Evolutionary conservation across 2,797 vertebrate species (phyloP).

Genomic region (Bufotes viridis): DNA sequence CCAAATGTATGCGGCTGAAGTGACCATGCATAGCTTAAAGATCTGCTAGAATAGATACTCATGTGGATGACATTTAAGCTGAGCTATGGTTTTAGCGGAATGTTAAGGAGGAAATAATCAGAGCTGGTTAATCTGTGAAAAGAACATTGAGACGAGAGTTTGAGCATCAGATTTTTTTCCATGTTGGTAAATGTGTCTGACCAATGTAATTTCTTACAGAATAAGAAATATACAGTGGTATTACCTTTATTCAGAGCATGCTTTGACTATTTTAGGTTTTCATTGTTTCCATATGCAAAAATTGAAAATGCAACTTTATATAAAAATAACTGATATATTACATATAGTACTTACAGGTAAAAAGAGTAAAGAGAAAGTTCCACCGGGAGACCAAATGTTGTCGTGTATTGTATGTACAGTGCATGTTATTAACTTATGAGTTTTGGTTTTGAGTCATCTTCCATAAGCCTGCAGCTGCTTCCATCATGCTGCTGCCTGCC

Average conservation of each 20-base stretch:
- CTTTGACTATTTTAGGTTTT: too few relatives aligned
- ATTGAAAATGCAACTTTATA: neutral
- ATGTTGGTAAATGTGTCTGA: neutral
- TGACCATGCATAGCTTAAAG: constrained; percentile 50
- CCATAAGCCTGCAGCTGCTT: too few relatives aligned
- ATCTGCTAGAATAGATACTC: constrained; percentile 37
- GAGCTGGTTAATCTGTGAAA: constrained; percentile 21
- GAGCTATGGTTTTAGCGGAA: constrained; percentile 41
- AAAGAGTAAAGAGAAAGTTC: neutral
- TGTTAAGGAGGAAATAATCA: constrained; percentile 33
- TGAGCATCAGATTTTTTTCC: neutral
- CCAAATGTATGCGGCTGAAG: constrained; percentile 28
- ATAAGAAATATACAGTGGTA: neutral
- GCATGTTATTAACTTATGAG: too few relatives aligned
- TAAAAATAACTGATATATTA: neutral
- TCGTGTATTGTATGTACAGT: neutral
- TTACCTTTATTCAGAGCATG: neutral
- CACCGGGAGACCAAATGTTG: neutral
- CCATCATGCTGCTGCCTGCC: too few relatives aligned
- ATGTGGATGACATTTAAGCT: constrained; percentile 44
- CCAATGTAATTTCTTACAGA: neutral
- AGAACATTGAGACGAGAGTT: constrained; percentile 2
- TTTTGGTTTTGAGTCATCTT: too few relatives aligned
- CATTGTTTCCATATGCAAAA: neutral
- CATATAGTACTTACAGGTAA: neutral